Conservation (phyloP, 2,797 vertebrate genomes). For the Crypturellus tataupa region DNA sequence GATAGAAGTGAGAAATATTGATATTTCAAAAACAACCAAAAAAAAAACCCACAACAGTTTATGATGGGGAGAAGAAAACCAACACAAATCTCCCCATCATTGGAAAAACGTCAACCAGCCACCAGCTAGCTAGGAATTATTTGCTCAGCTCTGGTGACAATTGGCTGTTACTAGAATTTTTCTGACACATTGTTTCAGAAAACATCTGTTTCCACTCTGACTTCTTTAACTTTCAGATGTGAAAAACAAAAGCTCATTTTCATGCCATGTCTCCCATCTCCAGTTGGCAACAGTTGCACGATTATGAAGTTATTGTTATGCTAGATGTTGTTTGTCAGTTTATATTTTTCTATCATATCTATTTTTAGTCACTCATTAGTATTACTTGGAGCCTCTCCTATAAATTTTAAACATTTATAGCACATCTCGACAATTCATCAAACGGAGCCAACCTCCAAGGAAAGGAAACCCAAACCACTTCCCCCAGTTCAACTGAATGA, state of each 20-base stretch:
- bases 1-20: background rate
- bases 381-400: slow-evolving; percentile 55
- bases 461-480: slow-evolving; percentile 73
- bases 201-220: slow-evolving; percentile 62
- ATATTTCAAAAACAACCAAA: background rate
- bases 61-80: background rate
- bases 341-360: slow-evolving; percentile 60
- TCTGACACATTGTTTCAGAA: slow-evolving; percentile 59
- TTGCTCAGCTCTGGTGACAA: slow-evolving; percentile 29
- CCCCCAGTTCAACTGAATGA: slow-evolving; percentile 58
- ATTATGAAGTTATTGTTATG: slow-evolving; percentile 57
- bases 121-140: slow-evolving; percentile 52
- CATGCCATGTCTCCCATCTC: slow-evolving; percentile 61
- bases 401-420: slow-evolving; percentile 74
- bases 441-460: slow-evolving; percentile 63
- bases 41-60: background rate
- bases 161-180: slow-evolving; percentile 52
- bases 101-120: slow-evolving; percentile 1
- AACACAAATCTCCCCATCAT: background rate
- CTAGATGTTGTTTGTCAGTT: slow-evolving; percentile 33
- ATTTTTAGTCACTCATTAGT: slow-evolving; percentile 68
- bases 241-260: slow-evolving; percentile 74
- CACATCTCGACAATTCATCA: slow-evolving; percentile 68
- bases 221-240: slow-evolving; percentile 62
- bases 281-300: slow-evolving; percentile 44